Evolutionary conservation across 2,113 vertebrate genomes (phyloP).

Genomic region (Cavia aperea): DNA sequence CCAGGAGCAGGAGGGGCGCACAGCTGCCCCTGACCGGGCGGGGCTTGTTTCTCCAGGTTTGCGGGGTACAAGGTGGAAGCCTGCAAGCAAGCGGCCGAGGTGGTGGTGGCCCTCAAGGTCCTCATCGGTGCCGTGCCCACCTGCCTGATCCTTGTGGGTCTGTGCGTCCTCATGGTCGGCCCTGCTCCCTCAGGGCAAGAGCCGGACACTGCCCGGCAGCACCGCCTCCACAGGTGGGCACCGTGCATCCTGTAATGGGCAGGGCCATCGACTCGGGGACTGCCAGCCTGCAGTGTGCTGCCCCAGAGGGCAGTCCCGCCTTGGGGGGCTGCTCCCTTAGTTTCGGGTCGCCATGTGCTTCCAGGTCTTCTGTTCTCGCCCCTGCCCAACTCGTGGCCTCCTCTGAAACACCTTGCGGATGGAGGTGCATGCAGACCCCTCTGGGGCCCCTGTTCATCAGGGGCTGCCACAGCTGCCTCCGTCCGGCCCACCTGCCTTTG

Average conservation of each 20-base stretch:
- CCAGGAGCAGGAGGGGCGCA: background rate
- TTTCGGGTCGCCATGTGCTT: background rate
- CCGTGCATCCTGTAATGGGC: fast-evolving
- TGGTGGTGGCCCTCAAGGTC: constrained; percentile 89
- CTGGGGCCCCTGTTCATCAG: background rate
- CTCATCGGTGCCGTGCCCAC: constrained; percentile 90
- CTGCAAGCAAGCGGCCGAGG: constrained; percentile 83
- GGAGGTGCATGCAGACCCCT: background rate
- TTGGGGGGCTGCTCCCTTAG: background rate
- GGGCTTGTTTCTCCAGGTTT: constrained; percentile 77
- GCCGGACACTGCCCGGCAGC: constrained; percentile 79
- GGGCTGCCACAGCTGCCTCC: background rate
- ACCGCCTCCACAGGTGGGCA: constrained; percentile 83
- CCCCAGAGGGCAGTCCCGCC: fast-evolving
- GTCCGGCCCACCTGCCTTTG: fast-evolving
- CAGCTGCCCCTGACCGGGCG: background rate
- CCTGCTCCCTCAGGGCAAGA: constrained; percentile 85
- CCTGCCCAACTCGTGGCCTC: background rate
- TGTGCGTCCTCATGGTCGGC: constrained; percentile 87
- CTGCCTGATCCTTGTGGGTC: constrained; percentile 85
- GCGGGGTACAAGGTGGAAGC: constrained; percentile 86
- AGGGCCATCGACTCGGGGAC: background rate
- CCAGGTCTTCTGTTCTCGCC: background rate
- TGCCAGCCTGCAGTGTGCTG: background rate
- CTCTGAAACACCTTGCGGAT: background rate